phyloP scores from a whole-genome alignment of 2,797 vertebrate species.

The Microhierax caerulescens region DNA sequence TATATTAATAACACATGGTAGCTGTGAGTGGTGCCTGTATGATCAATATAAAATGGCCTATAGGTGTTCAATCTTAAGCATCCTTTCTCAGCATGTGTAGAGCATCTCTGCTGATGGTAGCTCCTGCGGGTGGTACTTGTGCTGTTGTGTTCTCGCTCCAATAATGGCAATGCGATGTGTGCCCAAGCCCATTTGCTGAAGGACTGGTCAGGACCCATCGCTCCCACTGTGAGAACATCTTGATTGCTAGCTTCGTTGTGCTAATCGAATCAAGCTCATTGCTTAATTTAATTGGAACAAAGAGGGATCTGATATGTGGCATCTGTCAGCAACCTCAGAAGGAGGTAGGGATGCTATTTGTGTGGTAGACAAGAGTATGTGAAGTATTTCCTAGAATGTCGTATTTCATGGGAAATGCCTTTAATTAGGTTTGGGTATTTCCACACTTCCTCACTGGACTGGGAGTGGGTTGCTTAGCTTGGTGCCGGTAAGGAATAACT shows the following conservation, averaged over 20 bases:
- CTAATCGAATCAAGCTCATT: background rate
- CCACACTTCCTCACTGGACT: background rate
- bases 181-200: background rate
- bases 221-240: constrained; percentile 9
- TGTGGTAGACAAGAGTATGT: background rate
- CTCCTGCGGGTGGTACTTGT: accelerated
- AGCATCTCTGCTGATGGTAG: background rate
- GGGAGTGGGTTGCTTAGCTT: background rate
- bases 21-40: background rate
- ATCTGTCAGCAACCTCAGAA: background rate
- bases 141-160: background rate
- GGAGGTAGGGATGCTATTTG: background rate
- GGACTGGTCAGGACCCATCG: background rate
- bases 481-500: background rate
- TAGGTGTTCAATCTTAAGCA: background rate
- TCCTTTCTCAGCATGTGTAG: background rate
- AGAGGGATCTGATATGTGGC: background rate
- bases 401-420: background rate
- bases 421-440: background rate
- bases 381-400: background rate
- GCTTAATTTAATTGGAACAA: constrained; percentile 5
- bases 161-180: background rate
- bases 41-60: background rate
- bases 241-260: background rate
- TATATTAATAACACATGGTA: background rate